phyloP scores from a whole-genome alignment of 2,888 invertebrate genomes.

The Morinoia aosen region DNA sequence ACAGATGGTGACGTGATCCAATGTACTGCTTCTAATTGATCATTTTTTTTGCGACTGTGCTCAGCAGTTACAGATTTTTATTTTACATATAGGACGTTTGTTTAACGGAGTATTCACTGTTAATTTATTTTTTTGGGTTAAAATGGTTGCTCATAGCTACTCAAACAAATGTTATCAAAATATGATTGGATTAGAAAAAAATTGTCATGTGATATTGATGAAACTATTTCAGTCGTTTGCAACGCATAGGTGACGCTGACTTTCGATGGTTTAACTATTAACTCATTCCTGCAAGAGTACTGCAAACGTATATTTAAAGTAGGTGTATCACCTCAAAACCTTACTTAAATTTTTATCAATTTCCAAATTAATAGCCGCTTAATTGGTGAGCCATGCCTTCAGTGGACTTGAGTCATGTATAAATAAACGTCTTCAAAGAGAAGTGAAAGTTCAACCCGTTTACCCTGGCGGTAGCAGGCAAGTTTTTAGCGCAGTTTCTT shows the following conservation, averaged over 20 bases:
- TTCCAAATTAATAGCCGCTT: neutral
- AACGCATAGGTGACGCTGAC: neutral
- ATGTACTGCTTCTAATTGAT: too few relatives aligned
- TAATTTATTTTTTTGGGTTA: neutral
- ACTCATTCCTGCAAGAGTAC: neutral
- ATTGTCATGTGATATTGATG: neutral
- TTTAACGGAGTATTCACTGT: neutral
- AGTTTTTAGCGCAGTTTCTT: conserved; percentile 21
- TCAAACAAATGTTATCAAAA: neutral
- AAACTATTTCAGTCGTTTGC: neutral
- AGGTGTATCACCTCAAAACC: too few relatives aligned
- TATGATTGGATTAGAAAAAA: neutral
- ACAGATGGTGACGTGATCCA: too few relatives aligned
- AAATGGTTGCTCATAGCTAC: neutral
- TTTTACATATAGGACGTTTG: neutral
- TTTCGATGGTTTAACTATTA: neutral
- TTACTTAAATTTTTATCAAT: neutral
- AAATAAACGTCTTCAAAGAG: neutral
- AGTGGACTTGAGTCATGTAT: neutral
- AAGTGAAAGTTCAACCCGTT: neutral
- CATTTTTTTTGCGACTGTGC: too few relatives aligned
- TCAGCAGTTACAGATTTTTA: neutral
- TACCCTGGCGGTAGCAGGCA: neutral
- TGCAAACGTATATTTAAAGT: neutral
- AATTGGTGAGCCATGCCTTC: neutral